These are phyloP conservation scores for Riparia riparia DNA, from an alignment of 2,113 vertebrate genomes.

Conservation along the genomic window DNA sequence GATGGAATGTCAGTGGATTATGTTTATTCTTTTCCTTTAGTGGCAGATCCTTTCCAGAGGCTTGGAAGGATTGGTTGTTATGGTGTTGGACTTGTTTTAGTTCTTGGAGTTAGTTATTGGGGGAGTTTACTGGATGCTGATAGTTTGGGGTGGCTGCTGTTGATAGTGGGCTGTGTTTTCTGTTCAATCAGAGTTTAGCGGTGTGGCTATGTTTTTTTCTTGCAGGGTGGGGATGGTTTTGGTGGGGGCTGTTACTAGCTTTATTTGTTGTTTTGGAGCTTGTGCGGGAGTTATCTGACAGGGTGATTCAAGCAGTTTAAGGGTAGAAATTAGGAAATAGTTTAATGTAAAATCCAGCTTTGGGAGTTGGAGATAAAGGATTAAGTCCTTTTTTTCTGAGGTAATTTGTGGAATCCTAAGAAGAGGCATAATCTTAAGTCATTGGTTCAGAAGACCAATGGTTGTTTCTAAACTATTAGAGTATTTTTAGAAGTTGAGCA, in stretches of 20 bases:
- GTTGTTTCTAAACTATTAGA: background rate
- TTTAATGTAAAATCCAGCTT: background rate
- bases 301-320: background rate
- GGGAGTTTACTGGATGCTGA: background rate
- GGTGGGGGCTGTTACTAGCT: background rate
- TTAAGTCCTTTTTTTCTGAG: background rate
- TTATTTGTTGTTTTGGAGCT: background rate
- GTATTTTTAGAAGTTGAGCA: background rate
- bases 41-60: background rate
- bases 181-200: background rate
- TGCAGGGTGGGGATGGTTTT: background rate
- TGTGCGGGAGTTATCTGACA: background rate
- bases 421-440: background rate
- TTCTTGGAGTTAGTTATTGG: background rate
- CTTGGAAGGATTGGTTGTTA: background rate
- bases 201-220: background rate
- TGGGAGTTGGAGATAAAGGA: background rate
- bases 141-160: background rate
- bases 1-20: background rate
- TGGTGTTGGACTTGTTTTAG: background rate
- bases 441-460: background rate
- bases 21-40: background rate
- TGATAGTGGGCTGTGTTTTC: background rate
- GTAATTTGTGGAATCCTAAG: background rate
- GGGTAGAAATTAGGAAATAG: background rate